Conservation (phyloP, 1,140 invertebrate genomes). For the Ectropis grisescens region DNA sequence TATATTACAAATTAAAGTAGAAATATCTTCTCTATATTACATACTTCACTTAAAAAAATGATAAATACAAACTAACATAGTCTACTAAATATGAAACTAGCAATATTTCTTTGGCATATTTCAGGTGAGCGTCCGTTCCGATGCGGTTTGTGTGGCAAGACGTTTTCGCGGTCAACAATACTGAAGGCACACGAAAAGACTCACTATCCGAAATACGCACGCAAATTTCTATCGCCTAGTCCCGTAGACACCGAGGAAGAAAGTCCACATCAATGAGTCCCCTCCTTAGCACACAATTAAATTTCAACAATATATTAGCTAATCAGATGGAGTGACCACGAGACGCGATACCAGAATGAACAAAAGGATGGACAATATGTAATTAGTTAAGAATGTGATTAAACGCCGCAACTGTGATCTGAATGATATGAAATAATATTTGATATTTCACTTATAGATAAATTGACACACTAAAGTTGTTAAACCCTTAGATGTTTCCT, state of each 20-base stretch:
- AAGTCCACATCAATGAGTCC: constrained; percentile 78
- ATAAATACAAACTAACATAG: too few relatives aligned
- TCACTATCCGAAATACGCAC: constrained; percentile 90
- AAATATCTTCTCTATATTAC: too few relatives aligned
- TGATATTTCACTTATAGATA: constrained; percentile 69
- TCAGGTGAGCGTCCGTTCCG: constrained; percentile 87
- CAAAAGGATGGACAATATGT: constrained; percentile 62
- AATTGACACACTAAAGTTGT: constrained; percentile 51
- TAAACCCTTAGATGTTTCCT: constrained; percentile 34
- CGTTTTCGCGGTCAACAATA: constrained; percentile 90
- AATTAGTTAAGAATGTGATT: constrained; percentile 69
- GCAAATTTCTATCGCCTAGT: constrained; percentile 87
- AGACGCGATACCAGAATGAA: constrained; percentile 33
- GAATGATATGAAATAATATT: constrained; percentile 72
- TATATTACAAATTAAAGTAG: too few relatives aligned
- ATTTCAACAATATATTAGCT: constrained; percentile 29
- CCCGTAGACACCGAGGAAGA: constrained; percentile 86
- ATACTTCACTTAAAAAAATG: too few relatives aligned
- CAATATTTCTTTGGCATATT: too few relatives aligned
- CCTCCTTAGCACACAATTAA: constrained; percentile 28
- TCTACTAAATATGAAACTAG: too few relatives aligned
- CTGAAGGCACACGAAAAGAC: constrained; percentile 93
- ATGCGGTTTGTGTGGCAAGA: constrained; percentile 90
- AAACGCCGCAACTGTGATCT: constrained; percentile 72
- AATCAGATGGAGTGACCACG: constrained; percentile 38